These are phyloP conservation scores for Monarcha castaneiventris DNA, from an alignment of 2,113 vertebrate genomes.

Conservation along the genomic window DNA sequence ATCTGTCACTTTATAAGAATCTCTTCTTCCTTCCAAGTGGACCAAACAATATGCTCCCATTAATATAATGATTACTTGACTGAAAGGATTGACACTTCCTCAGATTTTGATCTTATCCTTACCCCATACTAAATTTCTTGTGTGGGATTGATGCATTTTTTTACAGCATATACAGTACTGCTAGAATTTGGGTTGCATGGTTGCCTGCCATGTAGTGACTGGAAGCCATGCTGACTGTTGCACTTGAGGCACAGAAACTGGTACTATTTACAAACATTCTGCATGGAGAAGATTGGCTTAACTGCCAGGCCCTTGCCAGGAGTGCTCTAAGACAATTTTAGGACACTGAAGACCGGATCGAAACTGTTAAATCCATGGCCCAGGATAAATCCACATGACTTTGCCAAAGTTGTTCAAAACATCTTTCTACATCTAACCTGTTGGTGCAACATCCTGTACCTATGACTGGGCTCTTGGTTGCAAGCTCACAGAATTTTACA, in stretches of 20 bases:
- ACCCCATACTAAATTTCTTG: neutral
- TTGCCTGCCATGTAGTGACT: neutral
- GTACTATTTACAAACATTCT: neutral
- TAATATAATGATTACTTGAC: neutral
- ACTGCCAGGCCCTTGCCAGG: neutral
- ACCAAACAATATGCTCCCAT: neutral
- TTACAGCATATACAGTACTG: neutral
- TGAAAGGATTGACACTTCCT: neutral
- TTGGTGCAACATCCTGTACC: rapidly evolving
- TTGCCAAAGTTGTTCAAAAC: neutral
- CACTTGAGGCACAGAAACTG: neutral
- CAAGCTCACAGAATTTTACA: neutral
- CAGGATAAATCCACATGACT: neutral
- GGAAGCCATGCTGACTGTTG: neutral
- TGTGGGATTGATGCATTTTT: neutral
- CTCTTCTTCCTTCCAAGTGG: neutral
- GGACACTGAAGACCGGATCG: neutral
- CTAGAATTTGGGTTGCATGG: neutral
- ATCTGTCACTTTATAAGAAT: neutral
- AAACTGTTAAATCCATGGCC: neutral
- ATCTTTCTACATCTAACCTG: neutral
- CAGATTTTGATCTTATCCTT: neutral
- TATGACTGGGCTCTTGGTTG: neutral
- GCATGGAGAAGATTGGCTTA: neutral
- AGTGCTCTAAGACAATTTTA: neutral